Evolutionary conservation across 23 tunicate genomes (phyloP), one percentile per base, ranked within the genome.

Genomic region (Ciona savignyi): DNA sequence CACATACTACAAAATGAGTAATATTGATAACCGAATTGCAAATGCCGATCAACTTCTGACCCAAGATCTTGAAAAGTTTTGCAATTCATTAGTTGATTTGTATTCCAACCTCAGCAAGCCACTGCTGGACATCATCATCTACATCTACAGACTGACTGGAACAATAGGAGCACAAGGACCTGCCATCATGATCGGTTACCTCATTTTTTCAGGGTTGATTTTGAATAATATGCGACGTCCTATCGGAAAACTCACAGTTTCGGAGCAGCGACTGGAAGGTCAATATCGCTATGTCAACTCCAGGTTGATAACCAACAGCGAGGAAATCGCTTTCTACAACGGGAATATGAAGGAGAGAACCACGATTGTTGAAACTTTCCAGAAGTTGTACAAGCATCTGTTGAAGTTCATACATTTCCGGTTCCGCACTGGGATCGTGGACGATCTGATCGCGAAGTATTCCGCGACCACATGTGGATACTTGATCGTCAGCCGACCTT

Each of bases 61-160:
- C 62, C 97, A 90, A 83, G 97, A 90, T 70, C 73, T 90, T 34
- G 97, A 90, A 70, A 90, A 77, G 73, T 90, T 90, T 78, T 90
- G 97, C 65, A 90, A 83, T 21, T 85, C 92, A 26, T 70, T 90
- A 23, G 97, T 90, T 29, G 97, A 90, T 26, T 61, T 90, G 67
- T 90, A 90, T 74, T 90, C 97, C 6, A 90, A 90, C 67, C 72
- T 90, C 30, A 90, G 97, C 74, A 90, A 90, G 73, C 97, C 97
- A 2, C 51, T 90, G 74, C 74, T 90, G 6, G 97, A 90, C 63
- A 90, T 90, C 34, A 4, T 90, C 56, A 90, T 90, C 32, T 90
- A 90, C 69, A 83, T 90, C 28, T 90, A 90, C 60, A 66, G 83
- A 23, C 67, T 90, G 65, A 83, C 97, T 33, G 84, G 87, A 42